Conservation (phyloP, 2,113 vertebrate genomes). For the Empidonax alnorum region DNA sequence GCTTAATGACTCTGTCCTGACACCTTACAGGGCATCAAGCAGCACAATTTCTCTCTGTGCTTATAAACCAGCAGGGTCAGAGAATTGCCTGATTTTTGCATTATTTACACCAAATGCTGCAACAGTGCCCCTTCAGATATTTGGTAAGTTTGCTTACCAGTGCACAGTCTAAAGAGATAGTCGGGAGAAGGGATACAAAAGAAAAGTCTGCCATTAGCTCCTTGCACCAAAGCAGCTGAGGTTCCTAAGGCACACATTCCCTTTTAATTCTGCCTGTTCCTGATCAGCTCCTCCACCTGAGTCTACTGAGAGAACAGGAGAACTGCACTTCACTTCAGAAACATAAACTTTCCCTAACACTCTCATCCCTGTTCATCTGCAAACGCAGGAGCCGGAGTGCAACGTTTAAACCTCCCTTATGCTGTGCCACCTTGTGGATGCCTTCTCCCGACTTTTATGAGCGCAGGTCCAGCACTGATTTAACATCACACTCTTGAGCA, state of each 20-base stretch:
- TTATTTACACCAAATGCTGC: not conserved
- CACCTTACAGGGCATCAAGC: not conserved
- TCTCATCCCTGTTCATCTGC: not conserved
- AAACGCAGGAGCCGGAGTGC: not conserved
- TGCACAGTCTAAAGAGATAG: not conserved
- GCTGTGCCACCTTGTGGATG: slow-evolving; percentile 56
- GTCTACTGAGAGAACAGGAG: fast-evolving
- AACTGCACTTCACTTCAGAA: not conserved
- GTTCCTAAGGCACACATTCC: not conserved
- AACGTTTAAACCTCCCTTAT: not conserved
- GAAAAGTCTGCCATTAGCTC: not conserved
- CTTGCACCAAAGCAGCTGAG: not conserved
- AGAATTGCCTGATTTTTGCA: not conserved
- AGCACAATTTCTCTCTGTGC: not conserved
- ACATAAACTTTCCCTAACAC: not conserved
- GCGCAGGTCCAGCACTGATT: slow-evolving; percentile 8
- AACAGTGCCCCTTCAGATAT: not conserved
- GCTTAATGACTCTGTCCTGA: not conserved
- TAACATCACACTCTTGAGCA: not conserved
- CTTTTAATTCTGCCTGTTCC: not conserved
- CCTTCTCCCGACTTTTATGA: not conserved
- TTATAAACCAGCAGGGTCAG: not conserved
- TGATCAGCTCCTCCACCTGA: not conserved
- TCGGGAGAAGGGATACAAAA: not conserved
- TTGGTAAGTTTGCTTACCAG: not conserved